Conservation (phyloP, 2,113 vertebrate species). For the Bettongia penicillata region DNA sequence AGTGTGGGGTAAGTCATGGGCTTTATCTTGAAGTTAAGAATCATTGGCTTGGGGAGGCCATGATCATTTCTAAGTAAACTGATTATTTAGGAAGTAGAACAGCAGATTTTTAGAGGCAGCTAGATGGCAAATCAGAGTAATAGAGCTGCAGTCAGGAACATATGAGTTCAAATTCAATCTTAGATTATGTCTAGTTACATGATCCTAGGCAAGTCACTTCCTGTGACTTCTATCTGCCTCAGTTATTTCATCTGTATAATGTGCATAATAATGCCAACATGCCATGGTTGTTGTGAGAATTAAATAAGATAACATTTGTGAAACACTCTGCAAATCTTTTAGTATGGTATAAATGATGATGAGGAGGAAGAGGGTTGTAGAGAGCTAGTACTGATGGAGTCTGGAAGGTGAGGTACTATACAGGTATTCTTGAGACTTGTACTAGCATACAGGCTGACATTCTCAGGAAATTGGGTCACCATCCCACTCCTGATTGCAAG, state of each 20-base stretch:
- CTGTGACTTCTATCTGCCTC: not conserved
- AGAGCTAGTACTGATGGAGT: too few relatives aligned
- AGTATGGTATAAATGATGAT: not conserved
- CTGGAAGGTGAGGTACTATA: too few relatives aligned
- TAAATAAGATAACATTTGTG: not conserved
- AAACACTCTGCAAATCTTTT: not conserved
- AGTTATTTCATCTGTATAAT: not conserved
- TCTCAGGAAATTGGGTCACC: too few relatives aligned
- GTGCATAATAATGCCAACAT: not conserved
- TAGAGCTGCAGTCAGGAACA: not conserved
- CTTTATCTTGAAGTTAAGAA: too few relatives aligned
- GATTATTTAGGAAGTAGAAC: too few relatives aligned
- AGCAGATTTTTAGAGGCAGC: not conserved
- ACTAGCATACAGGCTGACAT: too few relatives aligned
- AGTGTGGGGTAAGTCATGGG: too few relatives aligned
- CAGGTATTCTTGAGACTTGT: too few relatives aligned
- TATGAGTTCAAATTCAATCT: too few relatives aligned
- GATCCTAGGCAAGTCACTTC: not conserved
- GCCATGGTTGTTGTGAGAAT: not conserved
- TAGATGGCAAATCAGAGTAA: not conserved
- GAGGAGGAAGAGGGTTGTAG: not conserved
- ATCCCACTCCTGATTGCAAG: too few relatives aligned
- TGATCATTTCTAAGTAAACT: too few relatives aligned
- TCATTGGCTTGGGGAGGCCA: too few relatives aligned
- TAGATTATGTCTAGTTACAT: not conserved